Conservation (phyloP, 2,113 vertebrate species). For the Spermophilus dauricus region DNA sequence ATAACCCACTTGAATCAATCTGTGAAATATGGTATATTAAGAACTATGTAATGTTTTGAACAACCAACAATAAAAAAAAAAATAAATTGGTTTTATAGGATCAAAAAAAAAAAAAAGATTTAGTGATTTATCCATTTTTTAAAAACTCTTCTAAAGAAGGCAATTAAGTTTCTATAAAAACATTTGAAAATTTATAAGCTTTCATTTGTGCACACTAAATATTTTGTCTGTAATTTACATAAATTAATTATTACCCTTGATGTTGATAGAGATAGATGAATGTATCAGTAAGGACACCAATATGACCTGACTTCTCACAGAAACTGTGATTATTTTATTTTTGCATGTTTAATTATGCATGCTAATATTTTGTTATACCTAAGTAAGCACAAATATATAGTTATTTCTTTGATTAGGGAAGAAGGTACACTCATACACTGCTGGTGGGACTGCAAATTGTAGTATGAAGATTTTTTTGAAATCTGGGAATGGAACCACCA, state of each 20-base stretch:
- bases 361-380: background rate
- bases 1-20: no score
- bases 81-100: no score
- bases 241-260: conserved; percentile 16
- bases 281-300: background rate
- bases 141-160: background rate
- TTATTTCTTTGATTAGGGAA: background rate
- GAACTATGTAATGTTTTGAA: no score
- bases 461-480: no score
- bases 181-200: background rate
- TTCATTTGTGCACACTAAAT: conserved; percentile 7
- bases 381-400: background rate
- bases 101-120: no score
- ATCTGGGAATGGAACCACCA: no score
- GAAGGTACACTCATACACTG: no score
- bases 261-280: background rate
- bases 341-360: background rate
- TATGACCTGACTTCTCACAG: background rate
- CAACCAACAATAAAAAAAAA: no score
- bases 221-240: background rate
- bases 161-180: background rate
- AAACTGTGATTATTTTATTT: background rate
- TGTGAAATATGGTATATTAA: no score
- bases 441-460: no score
- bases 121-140: background rate